A percentile compares a stretch with the other conserved stretches of the same genome.
These are phyloP conservation scores for Rugalucina vietnamica DNA, from an alignment of 2,888 invertebrate genomes.

Conservation along the genomic window DNA sequence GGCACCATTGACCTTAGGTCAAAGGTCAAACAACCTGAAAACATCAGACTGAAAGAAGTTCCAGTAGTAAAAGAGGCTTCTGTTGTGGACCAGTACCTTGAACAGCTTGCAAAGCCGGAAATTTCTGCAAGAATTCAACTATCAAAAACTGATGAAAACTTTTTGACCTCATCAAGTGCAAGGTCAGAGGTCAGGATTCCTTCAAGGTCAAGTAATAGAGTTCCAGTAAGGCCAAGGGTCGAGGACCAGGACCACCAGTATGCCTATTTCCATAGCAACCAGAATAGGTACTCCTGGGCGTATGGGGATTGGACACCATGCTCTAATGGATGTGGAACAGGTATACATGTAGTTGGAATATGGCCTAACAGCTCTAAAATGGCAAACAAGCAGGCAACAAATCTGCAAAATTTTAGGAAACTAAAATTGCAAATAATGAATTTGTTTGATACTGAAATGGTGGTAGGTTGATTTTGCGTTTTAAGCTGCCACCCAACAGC, in stretches of 20 bases:
- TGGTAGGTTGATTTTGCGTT: too few species aligned
- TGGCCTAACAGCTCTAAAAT: too few species aligned
- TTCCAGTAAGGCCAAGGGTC: neutral
- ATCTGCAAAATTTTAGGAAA: too few species aligned
- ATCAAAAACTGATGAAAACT: neutral
- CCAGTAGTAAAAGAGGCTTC: neutral
- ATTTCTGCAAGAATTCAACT: neutral
- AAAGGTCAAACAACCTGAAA: neutral
- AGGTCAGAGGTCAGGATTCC: neutral
- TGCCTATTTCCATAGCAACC: neutral
- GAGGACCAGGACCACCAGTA: neutral
- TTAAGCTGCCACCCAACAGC: too few species aligned
- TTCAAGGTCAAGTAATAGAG: neutral
- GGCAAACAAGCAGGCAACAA: too few species aligned
- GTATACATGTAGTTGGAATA: too few species aligned
- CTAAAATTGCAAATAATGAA: too few species aligned
- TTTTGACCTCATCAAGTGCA: neutral
- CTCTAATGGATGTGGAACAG: constrained; percentile 96
- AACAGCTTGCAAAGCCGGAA: neutral
- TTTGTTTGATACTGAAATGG: too few species aligned
- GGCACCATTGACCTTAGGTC: too few species aligned
- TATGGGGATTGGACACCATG: constrained; percentile 92
- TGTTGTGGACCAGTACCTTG: neutral
- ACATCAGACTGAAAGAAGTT: neutral
- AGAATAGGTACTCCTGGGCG: constrained; percentile 68